Base-by-base conservation (phyloP, 2,888 invertebrate genomes). In the Noctua janthe region DNA sequence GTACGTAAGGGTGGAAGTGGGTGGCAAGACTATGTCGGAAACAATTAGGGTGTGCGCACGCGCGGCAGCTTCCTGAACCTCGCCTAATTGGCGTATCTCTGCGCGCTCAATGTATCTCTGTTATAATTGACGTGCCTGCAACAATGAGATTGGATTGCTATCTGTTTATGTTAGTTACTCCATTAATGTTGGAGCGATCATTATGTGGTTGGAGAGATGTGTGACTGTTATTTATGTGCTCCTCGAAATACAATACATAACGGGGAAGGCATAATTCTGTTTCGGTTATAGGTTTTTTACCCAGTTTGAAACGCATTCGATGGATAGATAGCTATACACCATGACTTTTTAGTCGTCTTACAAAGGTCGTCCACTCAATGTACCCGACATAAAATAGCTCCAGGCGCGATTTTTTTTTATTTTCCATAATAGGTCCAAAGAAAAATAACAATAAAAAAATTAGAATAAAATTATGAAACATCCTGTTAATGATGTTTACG, bases 1-100 rank as follows among this genome's bases (percentile, higher is more conserved):
- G 47, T 49, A 81, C n/a, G n/a, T 47, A 80, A 80, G 80, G 83
- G 87, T 76, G 85, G 78, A 78, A 80, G 84, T 72, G 88, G 90
- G 89, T 89, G 91, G 89, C 89, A 91, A 92, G 92, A 90, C 91
- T 89, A 89, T 84, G 92, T 92, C 94, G 94, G 96, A 96, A 96
- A 92, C 96, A 96, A 96, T 96, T 96, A 96, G 94, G 92, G 92
- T 88, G 92, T 91, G 95, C 96, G 96, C 96, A 96, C 93, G 96
- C 96, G 96, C 96, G 95, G 91, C 91, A 89, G 94, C 93, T 95
- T 96, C 96, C 96, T 94, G 94, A 91, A 88, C 89, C 85, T 80
- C 86, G 78, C 88, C 92, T 96, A 96, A 96, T 96, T 96, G 96
- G 94, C 95, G 96, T 95, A 96, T 96, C 96, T 94, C 91, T 93